Evolutionary conservation across 2,113 vertebrate species (phyloP), one percentile per base, ranked within the genome.

Genomic region (Ammodramus savannarum): DNA sequence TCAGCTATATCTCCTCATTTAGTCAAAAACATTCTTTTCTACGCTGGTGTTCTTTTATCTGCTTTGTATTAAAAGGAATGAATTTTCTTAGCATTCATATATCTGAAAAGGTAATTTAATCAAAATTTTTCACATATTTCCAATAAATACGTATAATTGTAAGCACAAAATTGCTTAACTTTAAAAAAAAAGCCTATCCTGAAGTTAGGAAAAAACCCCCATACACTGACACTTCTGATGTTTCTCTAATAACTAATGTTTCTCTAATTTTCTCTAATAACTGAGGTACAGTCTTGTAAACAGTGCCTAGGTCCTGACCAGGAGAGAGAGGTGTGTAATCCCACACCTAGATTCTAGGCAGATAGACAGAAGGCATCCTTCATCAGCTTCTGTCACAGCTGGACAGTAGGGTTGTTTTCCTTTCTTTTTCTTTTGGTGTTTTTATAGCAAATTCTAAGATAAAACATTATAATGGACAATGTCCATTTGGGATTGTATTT

Each of bases 11-110:
- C 39, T 89, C 71, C 81, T 96, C 89, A 87, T 96, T 75, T 54
- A 97, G 84, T 78, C 41, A 89, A 94, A 94, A 96, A 59, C 55
- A 87, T 86, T 85, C 15, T 82, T 92, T 96, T 94, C 92, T 92
- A 51, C 12, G 3, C 48, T 88, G 31, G 9, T 63, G 46, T 86
- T 96, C 63, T 93, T 96, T 67, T 61, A 74, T 73, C 38, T 91
- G 26, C 59, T 89, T 67, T 10, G 11, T 51, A 38, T 73, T 85
- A 85, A 77, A 93, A 95, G 39, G 57, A 90, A 34, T 79, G 13
- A 39, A 10, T 61, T 86, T 85, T 59, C 85, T 79, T 89, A 85
- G 34, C 2, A 1, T 87, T 92, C 36, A 77, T 18, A 3, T 74
- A 21, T 68, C 44, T 89, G 85, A 76, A 85, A 73, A 52, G 26